A percentile compares a stretch with the other conserved stretches of the same genome.
These are phyloP conservation scores for Chelonus formosanus DNA, from an alignment of 2,888 invertebrate species.

Conservation along the genomic window DNA sequence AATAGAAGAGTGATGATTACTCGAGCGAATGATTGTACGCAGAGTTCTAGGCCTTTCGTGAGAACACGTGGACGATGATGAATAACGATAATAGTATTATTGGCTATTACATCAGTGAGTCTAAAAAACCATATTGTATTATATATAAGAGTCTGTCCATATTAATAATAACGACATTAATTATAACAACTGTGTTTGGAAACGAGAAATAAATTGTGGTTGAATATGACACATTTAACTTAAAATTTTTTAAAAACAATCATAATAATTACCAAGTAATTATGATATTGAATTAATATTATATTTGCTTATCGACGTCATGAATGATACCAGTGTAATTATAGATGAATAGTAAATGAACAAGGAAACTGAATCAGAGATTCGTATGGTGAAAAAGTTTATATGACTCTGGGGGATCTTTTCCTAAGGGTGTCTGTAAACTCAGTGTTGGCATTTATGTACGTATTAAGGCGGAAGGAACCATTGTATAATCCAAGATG, in stretches of 20 bases:
- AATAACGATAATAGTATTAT: slow-evolving; percentile 64
- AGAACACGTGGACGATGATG: slow-evolving; percentile 48
- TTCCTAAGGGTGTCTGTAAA: slow-evolving; percentile 50
- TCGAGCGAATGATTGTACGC: slow-evolving; percentile 32
- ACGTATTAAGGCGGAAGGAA: slow-evolving; percentile 63
- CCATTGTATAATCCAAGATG: slow-evolving; percentile 69
- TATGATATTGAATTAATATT: neutral
- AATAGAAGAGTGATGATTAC: slow-evolving; percentile 31
- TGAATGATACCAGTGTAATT: slow-evolving; percentile 13
- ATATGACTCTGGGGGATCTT: slow-evolving; percentile 55
- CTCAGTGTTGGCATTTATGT: slow-evolving; percentile 62
- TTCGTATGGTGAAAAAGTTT: slow-evolving; percentile 36
- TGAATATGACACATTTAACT: slow-evolving; percentile 60
- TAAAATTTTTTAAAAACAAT: slow-evolving; percentile 21
- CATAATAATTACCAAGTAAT: slow-evolving; percentile 11
- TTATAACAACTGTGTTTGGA: slow-evolving; percentile 67
- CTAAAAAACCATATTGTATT: slow-evolving; percentile 64
- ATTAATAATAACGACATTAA: slow-evolving; percentile 65
- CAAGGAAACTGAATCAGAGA: slow-evolving; percentile 22
- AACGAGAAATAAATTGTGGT: slow-evolving; percentile 67
- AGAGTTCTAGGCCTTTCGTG: slow-evolving; percentile 7
- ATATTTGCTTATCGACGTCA: slow-evolving; percentile 10
- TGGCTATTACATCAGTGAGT: slow-evolving; percentile 60
- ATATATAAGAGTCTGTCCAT: slow-evolving; percentile 66
- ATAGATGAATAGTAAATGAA: slow-evolving; percentile 30